These are phyloP conservation scores for Antechinus stuartii DNA, from an alignment of 2,113 vertebrate genomes.

Conservation along the genomic window DNA sequence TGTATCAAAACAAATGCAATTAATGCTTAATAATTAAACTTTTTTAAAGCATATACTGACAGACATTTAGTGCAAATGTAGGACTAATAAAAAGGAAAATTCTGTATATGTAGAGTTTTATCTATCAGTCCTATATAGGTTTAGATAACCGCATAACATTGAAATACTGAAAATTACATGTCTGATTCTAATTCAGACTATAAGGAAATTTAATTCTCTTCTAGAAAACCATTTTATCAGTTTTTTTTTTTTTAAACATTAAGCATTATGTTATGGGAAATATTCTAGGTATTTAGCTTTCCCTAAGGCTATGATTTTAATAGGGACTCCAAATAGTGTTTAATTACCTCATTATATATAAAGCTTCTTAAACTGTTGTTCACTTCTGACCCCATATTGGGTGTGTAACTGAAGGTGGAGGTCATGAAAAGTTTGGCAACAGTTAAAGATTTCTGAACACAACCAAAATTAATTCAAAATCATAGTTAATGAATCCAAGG, in stretches of 20 bases:
- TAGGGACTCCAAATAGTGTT: too few relatives aligned
- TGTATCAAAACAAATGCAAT: too few relatives aligned
- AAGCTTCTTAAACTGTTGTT: too few relatives aligned
- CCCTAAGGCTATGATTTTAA: neutral
- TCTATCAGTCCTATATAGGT: neutral
- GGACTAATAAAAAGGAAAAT: neutral
- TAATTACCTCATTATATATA: too few relatives aligned
- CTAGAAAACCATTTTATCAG: neutral
- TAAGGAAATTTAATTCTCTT: constrained; percentile 2
- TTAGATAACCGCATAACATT: neutral
- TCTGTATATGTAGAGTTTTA: neutral
- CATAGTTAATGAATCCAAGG: too few relatives aligned
- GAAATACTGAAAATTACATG: constrained; percentile 15
- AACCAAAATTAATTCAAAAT: too few relatives aligned
- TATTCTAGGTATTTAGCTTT: neutral
- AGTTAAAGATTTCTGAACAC: too few relatives aligned
- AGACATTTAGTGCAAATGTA: neutral
- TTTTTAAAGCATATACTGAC: neutral
- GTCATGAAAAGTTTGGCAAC: too few relatives aligned
- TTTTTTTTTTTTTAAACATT: neutral
- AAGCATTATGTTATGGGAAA: neutral
- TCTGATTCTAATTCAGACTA: neutral
- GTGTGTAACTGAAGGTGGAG: too few relatives aligned
- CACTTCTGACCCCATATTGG: too few relatives aligned
- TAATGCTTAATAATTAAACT: too few relatives aligned